Base-by-base conservation (phyloP, 2,113 vertebrate species). In the Paralichthys olivaceus region DNA sequence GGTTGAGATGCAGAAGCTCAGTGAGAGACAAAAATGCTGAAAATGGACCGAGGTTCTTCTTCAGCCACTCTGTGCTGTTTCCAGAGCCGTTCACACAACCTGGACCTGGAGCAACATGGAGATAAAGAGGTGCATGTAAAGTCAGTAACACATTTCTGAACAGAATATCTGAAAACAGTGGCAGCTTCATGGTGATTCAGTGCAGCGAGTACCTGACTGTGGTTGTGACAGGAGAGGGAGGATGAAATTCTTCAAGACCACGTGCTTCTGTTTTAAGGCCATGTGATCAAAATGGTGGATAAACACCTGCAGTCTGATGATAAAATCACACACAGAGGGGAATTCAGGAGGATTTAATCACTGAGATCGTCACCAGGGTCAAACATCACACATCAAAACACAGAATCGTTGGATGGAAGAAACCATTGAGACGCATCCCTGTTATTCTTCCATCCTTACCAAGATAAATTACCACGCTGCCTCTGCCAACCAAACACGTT, bases 11-110 rank as follows among this genome's bases (percentile, higher is more conserved):
- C n/a, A 92, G 9, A 15, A 94, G 54, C 13, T 86, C 13, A 5
- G 5, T 4, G 14, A 93, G 7, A 4, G 81, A 26, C 26, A 90
- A 1, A 12, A 90, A 7, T 5, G 0, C 0, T 17, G 89, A 88
- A 71, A 93, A 94, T 3, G 53, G 74, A 9, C 91, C 94, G 19
- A 93, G 60, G 58, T 93, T 93, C 51, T 55, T 62, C 26, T 17
- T 7, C 17, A 93, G 63, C 92, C 91, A 94, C n/a, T 86, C 75
- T n/a, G 49, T 57, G 8, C 84, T 93, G 89, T 40, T 76, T 29
- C 28, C 28, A 47, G 62, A 74, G 22, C 51, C 32, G 0, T 69
- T 76, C 29, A 81, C 65, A 77, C 93, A 94, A 47, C 60, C 80
- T 12, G 56, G 14, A 72, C 74, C 91, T 93, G 79, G 22, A 76